Percentiles rank a stretch among this genome's conserved stretches.
Conservation (phyloP, 1,140 invertebrate genomes). For the Brachionus calyciflorus region DNA sequence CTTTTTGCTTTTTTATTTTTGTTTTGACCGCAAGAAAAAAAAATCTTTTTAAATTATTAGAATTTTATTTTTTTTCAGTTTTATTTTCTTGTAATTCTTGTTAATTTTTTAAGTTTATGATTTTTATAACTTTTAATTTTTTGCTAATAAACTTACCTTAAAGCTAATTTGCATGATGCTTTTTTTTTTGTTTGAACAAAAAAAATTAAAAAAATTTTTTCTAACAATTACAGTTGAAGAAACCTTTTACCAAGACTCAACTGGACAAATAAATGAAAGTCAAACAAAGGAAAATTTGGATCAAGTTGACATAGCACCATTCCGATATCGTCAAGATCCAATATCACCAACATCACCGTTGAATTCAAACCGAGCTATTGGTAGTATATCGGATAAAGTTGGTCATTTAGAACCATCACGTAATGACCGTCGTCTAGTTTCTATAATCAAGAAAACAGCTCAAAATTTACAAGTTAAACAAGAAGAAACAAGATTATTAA, state of each 20-base stretch:
- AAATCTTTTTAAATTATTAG: no score
- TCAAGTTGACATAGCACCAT: constrained; percentile 10
- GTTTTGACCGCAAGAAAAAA: no score
- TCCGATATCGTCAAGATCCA: not conserved
- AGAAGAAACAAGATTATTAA: not conserved
- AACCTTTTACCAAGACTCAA: not conserved
- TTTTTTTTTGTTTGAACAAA: not conserved
- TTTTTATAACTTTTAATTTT: not conserved
- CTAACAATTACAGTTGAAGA: not conserved
- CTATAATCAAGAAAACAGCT: constrained; percentile 10
- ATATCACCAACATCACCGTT: not conserved
- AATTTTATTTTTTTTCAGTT: no score
- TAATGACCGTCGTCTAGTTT: not conserved
- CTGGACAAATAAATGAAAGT: constrained; percentile 19
- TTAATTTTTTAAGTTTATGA: not conserved
- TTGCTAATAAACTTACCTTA: not conserved
- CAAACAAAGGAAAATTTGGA: not conserved
- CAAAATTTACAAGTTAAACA: not conserved
- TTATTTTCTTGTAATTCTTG: not conserved
- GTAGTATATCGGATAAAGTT: not conserved
- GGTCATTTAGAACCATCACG: not conserved
- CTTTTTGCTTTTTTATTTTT: no score
- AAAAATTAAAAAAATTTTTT: not conserved
- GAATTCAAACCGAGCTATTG: not conserved
- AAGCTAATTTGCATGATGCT: not conserved